Percentiles rank a stretch among this genome's conserved stretches.
Conservation (phyloP, 1,140 invertebrate species). For the Caligus rogercresseyi region DNA sequence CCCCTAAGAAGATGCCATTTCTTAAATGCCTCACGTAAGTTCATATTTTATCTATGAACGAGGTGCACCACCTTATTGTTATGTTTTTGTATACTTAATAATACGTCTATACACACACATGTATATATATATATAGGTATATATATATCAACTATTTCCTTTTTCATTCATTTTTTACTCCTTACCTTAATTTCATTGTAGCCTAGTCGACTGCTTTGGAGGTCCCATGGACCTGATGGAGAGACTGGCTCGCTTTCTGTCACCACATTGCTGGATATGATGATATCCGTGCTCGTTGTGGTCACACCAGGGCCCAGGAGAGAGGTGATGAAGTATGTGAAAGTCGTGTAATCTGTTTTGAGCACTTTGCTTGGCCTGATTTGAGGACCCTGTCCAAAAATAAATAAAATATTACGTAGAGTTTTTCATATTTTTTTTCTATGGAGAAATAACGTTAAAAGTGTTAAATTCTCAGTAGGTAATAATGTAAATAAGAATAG, state of each 20-base stretch:
- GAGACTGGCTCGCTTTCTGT: background rate
- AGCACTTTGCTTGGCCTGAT: background rate
- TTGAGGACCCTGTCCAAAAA: conserved; percentile 3
- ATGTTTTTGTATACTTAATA: background rate
- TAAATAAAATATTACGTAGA: no score
- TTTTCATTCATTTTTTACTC: background rate
- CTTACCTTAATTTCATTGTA: background rate
- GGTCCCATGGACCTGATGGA: background rate
- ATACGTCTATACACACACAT: background rate
- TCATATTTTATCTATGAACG: background rate
- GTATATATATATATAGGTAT: background rate
- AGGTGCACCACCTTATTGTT: background rate
- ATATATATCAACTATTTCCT: background rate
- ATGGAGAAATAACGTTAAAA: no score
- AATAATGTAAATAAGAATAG: no score
- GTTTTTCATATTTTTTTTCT: no score
- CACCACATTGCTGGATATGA: conserved; percentile 11
- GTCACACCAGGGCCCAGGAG: background rate
- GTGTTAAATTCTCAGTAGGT: no score
- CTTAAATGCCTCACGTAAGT: background rate
- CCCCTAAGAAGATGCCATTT: background rate
- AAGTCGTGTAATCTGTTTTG: conserved; percentile 19
- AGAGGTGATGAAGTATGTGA: conserved; percentile 19
- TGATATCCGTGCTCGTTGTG: conserved; percentile 11
- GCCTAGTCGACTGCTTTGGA: background rate